Conservation (phyloP, 2,113 vertebrate genomes). For the Periophthalmodon schlosseri region DNA sequence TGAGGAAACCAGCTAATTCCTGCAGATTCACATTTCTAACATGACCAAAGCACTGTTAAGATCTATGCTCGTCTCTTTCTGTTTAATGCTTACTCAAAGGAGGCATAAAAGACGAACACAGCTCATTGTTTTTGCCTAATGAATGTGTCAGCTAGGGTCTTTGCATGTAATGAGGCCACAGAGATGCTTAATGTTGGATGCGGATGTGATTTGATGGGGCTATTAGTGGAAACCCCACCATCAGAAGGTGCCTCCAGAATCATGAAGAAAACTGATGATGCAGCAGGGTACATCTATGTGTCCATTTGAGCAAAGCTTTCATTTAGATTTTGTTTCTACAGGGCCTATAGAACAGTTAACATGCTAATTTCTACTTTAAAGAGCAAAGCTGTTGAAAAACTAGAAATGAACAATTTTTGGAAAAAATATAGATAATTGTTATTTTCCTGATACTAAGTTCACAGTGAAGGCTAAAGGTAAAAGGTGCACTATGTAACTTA, state of each 20-base stretch:
- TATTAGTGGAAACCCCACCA: slow-evolving; percentile 26
- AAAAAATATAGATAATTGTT: no score
- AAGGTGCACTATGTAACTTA: no score
- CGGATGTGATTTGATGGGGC: slow-evolving; percentile 35
- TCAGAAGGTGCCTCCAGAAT: slow-evolving; percentile 15
- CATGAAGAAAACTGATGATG: slow-evolving; percentile 25
- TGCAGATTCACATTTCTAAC: slow-evolving; percentile 9
- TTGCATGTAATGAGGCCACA: slow-evolving; percentile 41
- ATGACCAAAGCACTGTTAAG: slow-evolving; percentile 1
- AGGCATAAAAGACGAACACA: slow-evolving; percentile 34
- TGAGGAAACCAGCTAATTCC: neutral
- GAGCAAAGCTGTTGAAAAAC: neutral
- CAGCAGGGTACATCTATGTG: slow-evolving; percentile 9
- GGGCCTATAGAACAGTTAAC: neutral
- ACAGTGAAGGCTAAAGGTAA: neutral
- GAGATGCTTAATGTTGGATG: slow-evolving; percentile 41
- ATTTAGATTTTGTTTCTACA: slow-evolving; percentile 10
- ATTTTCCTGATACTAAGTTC: neutral
- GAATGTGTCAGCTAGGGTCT: slow-evolving; percentile 33
- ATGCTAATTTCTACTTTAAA: neutral
- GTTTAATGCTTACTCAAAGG: slow-evolving; percentile 3
- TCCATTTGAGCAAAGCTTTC: slow-evolving; percentile 19
- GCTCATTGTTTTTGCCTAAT: slow-evolving; percentile 44
- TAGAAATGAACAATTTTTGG: no score
- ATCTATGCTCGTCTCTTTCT: slow-evolving; percentile 16